Evolutionary conservation across 1,140 invertebrate genomes (phyloP).

Genomic region (Whitmania pigra): DNA sequence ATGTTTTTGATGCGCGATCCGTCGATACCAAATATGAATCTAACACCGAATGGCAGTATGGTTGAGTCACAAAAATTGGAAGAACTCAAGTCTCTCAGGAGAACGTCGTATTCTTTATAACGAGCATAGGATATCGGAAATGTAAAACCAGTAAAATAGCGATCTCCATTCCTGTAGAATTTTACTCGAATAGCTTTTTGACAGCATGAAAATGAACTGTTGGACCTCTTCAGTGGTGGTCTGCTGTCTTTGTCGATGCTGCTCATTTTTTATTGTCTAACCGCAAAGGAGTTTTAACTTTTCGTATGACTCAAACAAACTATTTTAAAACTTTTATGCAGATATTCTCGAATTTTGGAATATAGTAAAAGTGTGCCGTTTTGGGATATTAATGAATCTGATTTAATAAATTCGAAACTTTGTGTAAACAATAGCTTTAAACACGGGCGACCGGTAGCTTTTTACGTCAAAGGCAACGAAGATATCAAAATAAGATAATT

Average conservation of each 20-base stretch:
- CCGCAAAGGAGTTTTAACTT: no score
- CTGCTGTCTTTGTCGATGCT: background rate
- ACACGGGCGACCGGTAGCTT: no score
- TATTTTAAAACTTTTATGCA: no score
- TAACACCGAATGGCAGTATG: conserved; percentile 70
- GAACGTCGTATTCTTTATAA: conserved; percentile 73
- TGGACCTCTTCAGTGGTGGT: conserved; percentile 7
- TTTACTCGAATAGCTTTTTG: conserved; percentile 72
- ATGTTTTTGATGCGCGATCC: conserved; percentile 43
- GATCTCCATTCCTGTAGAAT: conserved; percentile 89
- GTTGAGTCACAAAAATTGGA: conserved; percentile 37
- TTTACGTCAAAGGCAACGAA: no score
- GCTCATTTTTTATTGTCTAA: no score
- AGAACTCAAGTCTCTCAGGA: conserved; percentile 69
- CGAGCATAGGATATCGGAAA: conserved; percentile 75
- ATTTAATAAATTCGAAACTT: no score
- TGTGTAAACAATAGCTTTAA: no score
- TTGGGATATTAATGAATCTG: no score
- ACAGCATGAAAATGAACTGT: conserved; percentile 12
- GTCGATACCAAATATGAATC: conserved; percentile 72
- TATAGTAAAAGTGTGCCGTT: no score
- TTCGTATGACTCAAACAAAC: no score
- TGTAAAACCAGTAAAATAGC: conserved; percentile 76
- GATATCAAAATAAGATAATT: no score
- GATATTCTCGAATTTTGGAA: no score